Base-by-base conservation (phyloP, 1,140 invertebrate species). In the Polyergus mexicanus region DNA sequence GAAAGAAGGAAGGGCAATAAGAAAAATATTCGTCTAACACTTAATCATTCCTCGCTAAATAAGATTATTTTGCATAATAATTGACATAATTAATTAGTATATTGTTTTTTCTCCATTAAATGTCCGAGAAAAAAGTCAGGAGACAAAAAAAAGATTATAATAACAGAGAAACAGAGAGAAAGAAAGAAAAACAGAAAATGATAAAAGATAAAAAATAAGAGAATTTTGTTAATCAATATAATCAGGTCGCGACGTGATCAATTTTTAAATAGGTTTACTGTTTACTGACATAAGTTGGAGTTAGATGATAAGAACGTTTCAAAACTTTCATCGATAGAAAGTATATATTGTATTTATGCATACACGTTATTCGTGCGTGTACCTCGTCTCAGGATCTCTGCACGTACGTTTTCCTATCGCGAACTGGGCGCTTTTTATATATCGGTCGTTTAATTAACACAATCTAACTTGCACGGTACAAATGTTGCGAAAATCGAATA, bases 251-350 rank as follows among this genome's bases (percentile, higher is more conserved):
- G 11, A 13, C 25, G 3, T 10, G 74, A 47, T 51, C 35, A 41
- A 0, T 22, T 65, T 19, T 65, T 35, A 32, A 22, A 2, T 19
- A 38, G 38, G 6, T 35, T n/a, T 6, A 47, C 1, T 35, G 6
- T 35, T n/a, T 6, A 47, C 1, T 35, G 47, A 32, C 19, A 16
- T 54, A 56, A 58, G 22, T 5, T 76, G 13, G 32, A 62, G 19
- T 63, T 16, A 7, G 0, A 65, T 63, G 38, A 63, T 60, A 63
- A 44, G 47, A 51, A 13, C 10, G 10, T 28, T 1, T 19, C 6
- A 44, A 11, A 63, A 77, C 75, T 65, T 77, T 77, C 75, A 35
- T 77, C 28, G 28, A 28, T 77, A 47, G 75, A 77, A 77, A 47
- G 58, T 65, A 22, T 44, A 25, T 28, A 16, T 77, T 44, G 41